Percentiles rank a stretch among this genome's conserved stretches.
phyloP scores from a whole-genome alignment of 2,888 invertebrate genomes.

The Dexiosoma caninum region DNA sequence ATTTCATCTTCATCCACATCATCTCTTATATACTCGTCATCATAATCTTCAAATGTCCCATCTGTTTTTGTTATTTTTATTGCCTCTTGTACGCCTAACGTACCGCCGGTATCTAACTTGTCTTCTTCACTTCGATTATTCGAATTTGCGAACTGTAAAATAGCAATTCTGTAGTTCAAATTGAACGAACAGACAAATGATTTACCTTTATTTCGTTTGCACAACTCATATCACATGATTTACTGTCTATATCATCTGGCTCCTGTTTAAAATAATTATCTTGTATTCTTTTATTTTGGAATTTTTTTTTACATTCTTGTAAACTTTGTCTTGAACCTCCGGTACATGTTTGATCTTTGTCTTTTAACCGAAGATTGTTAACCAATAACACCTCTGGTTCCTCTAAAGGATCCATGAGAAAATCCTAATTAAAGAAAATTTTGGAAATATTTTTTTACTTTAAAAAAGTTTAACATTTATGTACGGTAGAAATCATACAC shows the following conservation, averaged over 20 bases:
- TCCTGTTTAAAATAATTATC: slow-evolving; percentile 53
- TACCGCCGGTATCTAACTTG: slow-evolving; percentile 2
- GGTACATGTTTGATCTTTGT: slow-evolving; percentile 3
- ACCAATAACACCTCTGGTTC: slow-evolving; percentile 51
- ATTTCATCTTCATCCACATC: slow-evolving; percentile 15
- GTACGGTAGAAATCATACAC: neutral
- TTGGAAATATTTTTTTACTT: neutral
- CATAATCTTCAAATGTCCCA: slow-evolving; percentile 31
- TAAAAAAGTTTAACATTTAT: too few species aligned
- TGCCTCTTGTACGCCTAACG: slow-evolving; percentile 32
- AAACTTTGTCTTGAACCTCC: neutral
- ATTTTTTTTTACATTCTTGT: slow-evolving; percentile 34
- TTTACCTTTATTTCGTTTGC: slow-evolving; percentile 31
- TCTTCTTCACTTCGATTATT: slow-evolving; percentile 38
- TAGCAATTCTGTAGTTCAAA: neutral
- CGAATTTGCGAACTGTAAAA: slow-evolving; percentile 19
- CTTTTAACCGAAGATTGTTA: slow-evolving; percentile 14
- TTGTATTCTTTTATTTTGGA: slow-evolving; percentile 22
- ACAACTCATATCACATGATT: neutral
- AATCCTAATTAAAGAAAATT: slow-evolving; percentile 36
- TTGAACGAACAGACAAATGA: neutral
- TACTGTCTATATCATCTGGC: slow-evolving; percentile 24
- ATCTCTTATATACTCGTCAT: slow-evolving; percentile 40
- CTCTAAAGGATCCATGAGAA: slow-evolving; percentile 55
- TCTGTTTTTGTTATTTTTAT: slow-evolving; percentile 19